Percentiles rank a stretch among this genome's conserved stretches.
phyloP scores from a whole-genome alignment of 2,113 vertebrate genomes.

The Accipiter cooperii region DNA sequence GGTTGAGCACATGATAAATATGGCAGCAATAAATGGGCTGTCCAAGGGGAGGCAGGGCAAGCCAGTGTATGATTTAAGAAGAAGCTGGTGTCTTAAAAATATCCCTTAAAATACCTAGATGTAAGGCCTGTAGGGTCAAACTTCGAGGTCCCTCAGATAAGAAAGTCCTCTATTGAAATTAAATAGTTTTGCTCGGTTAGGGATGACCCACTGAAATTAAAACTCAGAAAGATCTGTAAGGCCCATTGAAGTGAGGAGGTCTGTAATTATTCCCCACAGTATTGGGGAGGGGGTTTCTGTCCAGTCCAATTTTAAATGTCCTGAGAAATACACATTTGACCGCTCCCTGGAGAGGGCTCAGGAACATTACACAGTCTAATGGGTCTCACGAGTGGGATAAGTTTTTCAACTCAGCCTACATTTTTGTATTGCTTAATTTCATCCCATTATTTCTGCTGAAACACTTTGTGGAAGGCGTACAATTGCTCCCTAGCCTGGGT shows the following conservation, averaged over 20 bases:
- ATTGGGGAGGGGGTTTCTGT: neutral
- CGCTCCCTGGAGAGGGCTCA: accelerated
- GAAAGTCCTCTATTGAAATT: neutral
- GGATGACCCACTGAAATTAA: neutral
- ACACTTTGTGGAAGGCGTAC: neutral
- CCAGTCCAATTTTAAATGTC: neutral
- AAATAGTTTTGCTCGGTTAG: accelerated
- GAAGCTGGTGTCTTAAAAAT: neutral
- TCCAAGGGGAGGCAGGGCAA: neutral
- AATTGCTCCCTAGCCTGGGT: slow-evolving; percentile 31
- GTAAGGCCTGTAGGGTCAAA: neutral
- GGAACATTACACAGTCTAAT: neutral
- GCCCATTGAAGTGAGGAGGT: neutral
- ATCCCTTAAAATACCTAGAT: neutral
- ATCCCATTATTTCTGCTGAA: neutral
- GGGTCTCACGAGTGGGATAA: neutral
- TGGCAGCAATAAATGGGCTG: neutral
- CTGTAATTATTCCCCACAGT: neutral
- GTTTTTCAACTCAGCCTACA: neutral
- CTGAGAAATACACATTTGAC: neutral
- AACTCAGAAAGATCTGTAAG: neutral
- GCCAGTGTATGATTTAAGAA: neutral
- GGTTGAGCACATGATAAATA: accelerated
- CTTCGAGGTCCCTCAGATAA: neutral
- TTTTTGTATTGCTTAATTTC: neutral